Base-by-base conservation (phyloP, 2,888 invertebrate species). In the Erpobdella octoculata region DNA sequence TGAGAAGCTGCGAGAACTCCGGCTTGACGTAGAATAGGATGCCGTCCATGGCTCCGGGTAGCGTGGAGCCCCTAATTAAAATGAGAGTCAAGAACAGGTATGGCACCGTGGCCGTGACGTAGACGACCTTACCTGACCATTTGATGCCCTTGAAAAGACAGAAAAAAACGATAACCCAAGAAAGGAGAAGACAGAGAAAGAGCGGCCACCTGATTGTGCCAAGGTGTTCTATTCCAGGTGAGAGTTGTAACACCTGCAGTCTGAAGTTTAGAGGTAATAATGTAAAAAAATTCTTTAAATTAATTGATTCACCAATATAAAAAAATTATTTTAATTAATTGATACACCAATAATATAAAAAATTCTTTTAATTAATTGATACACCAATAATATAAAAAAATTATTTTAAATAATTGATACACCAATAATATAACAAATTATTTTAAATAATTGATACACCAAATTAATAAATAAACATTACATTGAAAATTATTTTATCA, bases 71-170 rank as follows among this genome's bases (percentile, higher is more conserved):
- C 33, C 78, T 75, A 46, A 79, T 74, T 36, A 80, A 71, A 61
- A 80, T 77, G 8, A 78, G 74, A 6, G 78, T 76, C 53, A 80
- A 75, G 37, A 80, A 73, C 4, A 79, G 73, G 73, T 79, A 80
- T 2, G 80, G 80, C 9, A 70, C 35, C 74, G 79, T 79, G n/a
- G 80, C 79, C 15, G 80, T 80, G 76, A 80, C 79, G 73, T 80
- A 80, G 18, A 79, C 80, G 53, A 79, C 80, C 76, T 80, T 80
- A 65, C 81, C 81, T n/a, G 81, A 78, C 8, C 80, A 78, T 70
- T 79, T 78, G 6, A 82, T 81, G n/a, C 82, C 82, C 72, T 80
- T 81, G 73, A 80, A 80, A 33, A 82, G 77, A 74, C 82, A 82
- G 72, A 80, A 77, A 75, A 81, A 82, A 37, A 82, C 81, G 66